Base-by-base conservation (phyloP, 1,140 invertebrate genomes). In the Dinothrombium tinctorium region DNA sequence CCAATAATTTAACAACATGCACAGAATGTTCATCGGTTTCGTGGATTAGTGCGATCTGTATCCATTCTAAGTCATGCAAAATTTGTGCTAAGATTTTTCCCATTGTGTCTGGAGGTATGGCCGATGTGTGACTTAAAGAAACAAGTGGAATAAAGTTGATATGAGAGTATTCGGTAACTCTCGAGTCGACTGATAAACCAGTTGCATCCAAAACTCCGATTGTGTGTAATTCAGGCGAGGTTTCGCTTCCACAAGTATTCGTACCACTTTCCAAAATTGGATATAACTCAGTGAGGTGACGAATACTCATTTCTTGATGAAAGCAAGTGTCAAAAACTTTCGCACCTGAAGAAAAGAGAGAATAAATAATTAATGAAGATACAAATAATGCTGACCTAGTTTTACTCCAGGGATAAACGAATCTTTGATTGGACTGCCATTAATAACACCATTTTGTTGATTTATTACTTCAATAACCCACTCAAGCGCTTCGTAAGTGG, bases 391-490 rank as follows among this genome's bases (percentile, higher is more conserved):
- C 33, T 23, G 20, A 36, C 33, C 33, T 17, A 36, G 23, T 36
- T 36, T 36, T 9, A 36, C 19, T 22, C 33, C 33, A n/a, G 33
- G 33, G 23, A 36, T 36, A 6, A 36, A n/a, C 1, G 33, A 36
- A 22, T 19, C 5, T 20, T 20, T 36, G 4, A 36, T 21, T 20
- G 15, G 33, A 36, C 12, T 12, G 12, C 33, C 33, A 36, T 36
- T 36, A 7, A 36, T 12, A 4, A 2, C 12, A 21, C 33, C 33
- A 21, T 19, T 36, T 9, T 36, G 12, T 36, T 36, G 17, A 8
- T 36, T 36, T n/a, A 36, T 36, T 17, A 36, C 12, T 21, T 19
- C 20, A 9, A 36, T 19, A 22, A 36, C 12, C 33, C 33, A 36
- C 12, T 17, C 11, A 19, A 36, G 17, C 9, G 33, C 33, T 8